Percentiles rank a stretch among this genome's conserved stretches.
Evolutionary conservation across 1,140 invertebrate genomes (phyloP).

Genomic region (Halesus radiatus): DNA sequence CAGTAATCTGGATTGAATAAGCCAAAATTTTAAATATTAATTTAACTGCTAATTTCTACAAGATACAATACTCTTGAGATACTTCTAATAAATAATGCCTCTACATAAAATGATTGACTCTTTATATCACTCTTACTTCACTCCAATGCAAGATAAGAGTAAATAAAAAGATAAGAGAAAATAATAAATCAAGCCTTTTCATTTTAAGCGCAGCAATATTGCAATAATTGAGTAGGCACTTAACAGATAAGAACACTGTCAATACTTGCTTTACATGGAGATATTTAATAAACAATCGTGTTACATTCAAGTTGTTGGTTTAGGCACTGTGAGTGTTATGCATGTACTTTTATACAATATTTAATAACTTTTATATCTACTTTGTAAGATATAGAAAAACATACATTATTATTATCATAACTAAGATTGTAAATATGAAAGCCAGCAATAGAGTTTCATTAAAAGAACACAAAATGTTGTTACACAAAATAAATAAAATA

Average conservation of each 20-base stretch:
- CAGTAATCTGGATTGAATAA: too few species aligned
- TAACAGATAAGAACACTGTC: neutral
- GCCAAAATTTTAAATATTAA: too few species aligned
- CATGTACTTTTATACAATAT: too few species aligned
- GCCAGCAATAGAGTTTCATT: neutral
- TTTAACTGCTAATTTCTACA: too few species aligned
- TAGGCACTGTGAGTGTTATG: neutral
- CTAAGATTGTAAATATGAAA: neutral
- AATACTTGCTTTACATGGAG: neutral
- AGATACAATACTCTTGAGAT: too few species aligned
- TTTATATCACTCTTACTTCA: too few species aligned
- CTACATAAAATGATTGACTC: too few species aligned
- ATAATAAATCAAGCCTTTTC: conserved; percentile 9
- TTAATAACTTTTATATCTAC: too few species aligned
- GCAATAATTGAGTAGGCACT: neutral
- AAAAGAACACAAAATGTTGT: neutral
- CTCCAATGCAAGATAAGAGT: too few species aligned
- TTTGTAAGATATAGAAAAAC: neutral
- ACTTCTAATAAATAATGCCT: too few species aligned
- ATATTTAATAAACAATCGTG: neutral
- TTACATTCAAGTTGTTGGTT: neutral
- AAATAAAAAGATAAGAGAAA: neutral
- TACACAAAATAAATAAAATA: neutral
- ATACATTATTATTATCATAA: neutral
- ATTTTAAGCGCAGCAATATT: neutral